These are phyloP conservation scores for Tetanocera ferruginea DNA, from an alignment of 2,888 invertebrate genomes.

Conservation along the genomic window DNA sequence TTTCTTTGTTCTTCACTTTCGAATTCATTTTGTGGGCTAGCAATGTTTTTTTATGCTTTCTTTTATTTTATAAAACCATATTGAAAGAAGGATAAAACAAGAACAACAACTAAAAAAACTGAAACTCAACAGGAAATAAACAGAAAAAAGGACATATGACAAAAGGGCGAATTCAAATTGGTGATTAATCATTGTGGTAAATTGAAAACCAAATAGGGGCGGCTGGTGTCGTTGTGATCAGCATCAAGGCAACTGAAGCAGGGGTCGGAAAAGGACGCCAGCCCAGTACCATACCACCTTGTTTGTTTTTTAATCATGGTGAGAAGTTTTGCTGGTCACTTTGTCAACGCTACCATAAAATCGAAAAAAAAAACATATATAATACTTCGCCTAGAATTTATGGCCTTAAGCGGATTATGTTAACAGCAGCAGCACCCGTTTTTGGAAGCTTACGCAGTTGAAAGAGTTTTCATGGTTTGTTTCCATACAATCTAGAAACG, in stretches of 20 bases:
- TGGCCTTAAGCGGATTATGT: slow-evolving; percentile 46
- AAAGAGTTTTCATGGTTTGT: not conserved
- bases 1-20: too few relatives aligned
- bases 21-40: too few relatives aligned
- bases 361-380: not conserved
- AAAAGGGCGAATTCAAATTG: slow-evolving; percentile 29
- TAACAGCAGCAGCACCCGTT: slow-evolving; percentile 16
- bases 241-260: not conserved
- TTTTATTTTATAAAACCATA: not conserved
- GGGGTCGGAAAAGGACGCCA: slow-evolving; percentile 3
- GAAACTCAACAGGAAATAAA: not conserved
- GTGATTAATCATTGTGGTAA: slow-evolving; percentile 64
- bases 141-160: not conserved
- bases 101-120: not conserved
- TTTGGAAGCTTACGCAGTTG: not conserved
- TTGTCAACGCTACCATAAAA: slow-evolving; percentile 33
- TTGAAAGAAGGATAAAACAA: not conserved
- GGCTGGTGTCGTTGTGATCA: slow-evolving; percentile 45
- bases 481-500: not conserved
- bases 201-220: slow-evolving; percentile 56
- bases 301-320: slow-evolving; percentile 16
- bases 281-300: not conserved
- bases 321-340: slow-evolving; percentile 40
- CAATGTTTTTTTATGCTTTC: too few relatives aligned
- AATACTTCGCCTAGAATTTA: slow-evolving; percentile 36